phyloP scores from a whole-genome alignment of 2,113 vertebrate species.

The Macaca nemestrina region DNA sequence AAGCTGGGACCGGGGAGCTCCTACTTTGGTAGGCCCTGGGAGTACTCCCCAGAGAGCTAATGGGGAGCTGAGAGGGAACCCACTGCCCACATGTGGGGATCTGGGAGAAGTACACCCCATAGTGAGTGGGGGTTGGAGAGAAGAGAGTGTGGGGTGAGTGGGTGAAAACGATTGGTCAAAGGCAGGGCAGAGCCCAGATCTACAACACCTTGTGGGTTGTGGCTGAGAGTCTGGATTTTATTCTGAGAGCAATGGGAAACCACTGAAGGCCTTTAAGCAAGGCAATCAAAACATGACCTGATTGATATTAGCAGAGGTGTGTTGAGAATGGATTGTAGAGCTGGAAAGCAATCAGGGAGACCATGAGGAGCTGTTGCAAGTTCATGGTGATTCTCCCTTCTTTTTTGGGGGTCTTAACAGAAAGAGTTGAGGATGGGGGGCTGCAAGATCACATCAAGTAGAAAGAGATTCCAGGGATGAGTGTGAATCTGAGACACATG shows the following conservation, averaged over 20 bases:
- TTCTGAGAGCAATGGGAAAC: background rate
- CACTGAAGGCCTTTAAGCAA: background rate
- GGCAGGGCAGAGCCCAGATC: background rate
- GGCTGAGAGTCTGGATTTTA: background rate
- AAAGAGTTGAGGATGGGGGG: background rate
- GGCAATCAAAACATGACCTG: background rate
- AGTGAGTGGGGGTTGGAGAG: background rate
- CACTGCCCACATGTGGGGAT: background rate
- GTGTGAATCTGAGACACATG: background rate
- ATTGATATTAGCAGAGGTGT: background rate
- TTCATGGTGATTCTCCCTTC: background rate
- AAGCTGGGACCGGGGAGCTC: background rate
- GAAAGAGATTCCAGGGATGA: background rate
- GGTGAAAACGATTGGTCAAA: background rate
- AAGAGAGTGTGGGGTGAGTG: background rate
- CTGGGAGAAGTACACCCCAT: background rate
- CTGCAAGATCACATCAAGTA: background rate
- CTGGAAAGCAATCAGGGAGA: background rate
- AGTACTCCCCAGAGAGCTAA: background rate
- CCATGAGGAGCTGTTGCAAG: background rate
- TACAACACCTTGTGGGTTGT: background rate
- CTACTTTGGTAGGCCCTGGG: background rate
- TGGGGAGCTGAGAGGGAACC: background rate
- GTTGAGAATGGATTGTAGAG: background rate
- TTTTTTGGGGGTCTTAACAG: background rate